Base-by-base conservation (phyloP, 2,888 invertebrate species). In the Cenopis cana region DNA sequence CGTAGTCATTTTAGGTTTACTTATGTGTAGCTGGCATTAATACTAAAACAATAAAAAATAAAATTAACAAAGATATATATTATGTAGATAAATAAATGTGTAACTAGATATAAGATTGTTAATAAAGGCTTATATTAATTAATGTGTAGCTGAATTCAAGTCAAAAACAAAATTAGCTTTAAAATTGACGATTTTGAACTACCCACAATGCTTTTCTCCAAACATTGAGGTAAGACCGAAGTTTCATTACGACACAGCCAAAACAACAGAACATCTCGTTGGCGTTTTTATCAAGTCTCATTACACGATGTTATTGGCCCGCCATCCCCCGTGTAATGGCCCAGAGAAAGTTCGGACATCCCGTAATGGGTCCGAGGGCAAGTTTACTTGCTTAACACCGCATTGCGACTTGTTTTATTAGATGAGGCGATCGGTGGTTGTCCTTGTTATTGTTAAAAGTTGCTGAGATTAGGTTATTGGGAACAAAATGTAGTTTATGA, bases 281-380 rank as follows among this genome's bases (percentile, higher is more conserved):
- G 33, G 66, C 79, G 83, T 86, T 83, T 84, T 85, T 85, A 81
- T 82, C 81, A 79, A 82, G 79, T 87, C 86, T 87, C 85, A 87
- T 87, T 87, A 88, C 81, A 77, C 62, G 73, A 74, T 79, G 85
- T 84, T 85, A 87, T 84, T 82, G 79, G 78, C 73, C 68, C 76
- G 72, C 71, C 74, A 73, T 77, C 73, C 74, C 72, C 66, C 70
- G 73, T 70, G 73, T 73, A 78, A 80, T 78, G 76, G 74, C 52
- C 66, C 65, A 46, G 61, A 60, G 73, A 75, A 78, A 78, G 77
- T 75, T 77, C 75, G 18, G 50, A 36, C 73, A 33, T 74, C 50
- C 54, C 20, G 64, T 52, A 38, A 38, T 54, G 38, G 60, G 14
- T 14, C 38, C 20, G 2, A 0, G 18, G 36, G 14, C 17, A 52